Conservation (phyloP, 1,140 invertebrate species). For the Ridgeia piscesae region DNA sequence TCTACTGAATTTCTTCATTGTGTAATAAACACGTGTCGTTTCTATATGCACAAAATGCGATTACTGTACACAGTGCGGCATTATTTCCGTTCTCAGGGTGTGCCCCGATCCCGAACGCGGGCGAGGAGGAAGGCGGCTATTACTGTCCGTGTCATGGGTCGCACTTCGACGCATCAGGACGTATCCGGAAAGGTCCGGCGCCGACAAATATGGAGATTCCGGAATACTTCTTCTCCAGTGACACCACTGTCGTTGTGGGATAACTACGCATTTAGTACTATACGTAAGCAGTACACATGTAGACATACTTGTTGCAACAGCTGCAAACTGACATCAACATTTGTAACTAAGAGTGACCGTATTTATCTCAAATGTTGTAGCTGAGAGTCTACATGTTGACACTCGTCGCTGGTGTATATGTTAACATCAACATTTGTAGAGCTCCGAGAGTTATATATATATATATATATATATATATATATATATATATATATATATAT, state of each 20-base stretch:
- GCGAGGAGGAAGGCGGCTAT: constrained; percentile 85
- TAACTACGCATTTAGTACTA: constrained; percentile 54
- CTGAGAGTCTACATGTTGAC: not conserved
- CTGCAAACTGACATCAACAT: not conserved
- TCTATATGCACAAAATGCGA: too few species aligned
- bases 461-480: too few species aligned
- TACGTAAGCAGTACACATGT: not conserved
- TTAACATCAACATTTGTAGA: too few species aligned
- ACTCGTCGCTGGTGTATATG: too few species aligned
- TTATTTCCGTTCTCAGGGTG: constrained; percentile 48
- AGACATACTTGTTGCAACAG: not conserved
- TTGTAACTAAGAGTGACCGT: not conserved
- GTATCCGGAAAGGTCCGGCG: constrained; percentile 96
- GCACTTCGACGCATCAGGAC: constrained; percentile 95
- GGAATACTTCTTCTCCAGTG: constrained; percentile 74
- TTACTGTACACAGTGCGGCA: not conserved
- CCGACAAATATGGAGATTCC: constrained; percentile 96
- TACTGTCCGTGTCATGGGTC: constrained; percentile 99
- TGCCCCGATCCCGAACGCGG: constrained; percentile 74
- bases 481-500: too few species aligned
- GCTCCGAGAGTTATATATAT: too few species aligned
- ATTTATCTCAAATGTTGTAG: too few species aligned
- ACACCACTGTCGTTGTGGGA: constrained; percentile 76
- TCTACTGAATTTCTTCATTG: too few species aligned
- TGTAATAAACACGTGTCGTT: too few species aligned